These are phyloP conservation scores for Mythimna impura DNA, from an alignment of 2,888 invertebrate species.

Conservation along the genomic window DNA sequence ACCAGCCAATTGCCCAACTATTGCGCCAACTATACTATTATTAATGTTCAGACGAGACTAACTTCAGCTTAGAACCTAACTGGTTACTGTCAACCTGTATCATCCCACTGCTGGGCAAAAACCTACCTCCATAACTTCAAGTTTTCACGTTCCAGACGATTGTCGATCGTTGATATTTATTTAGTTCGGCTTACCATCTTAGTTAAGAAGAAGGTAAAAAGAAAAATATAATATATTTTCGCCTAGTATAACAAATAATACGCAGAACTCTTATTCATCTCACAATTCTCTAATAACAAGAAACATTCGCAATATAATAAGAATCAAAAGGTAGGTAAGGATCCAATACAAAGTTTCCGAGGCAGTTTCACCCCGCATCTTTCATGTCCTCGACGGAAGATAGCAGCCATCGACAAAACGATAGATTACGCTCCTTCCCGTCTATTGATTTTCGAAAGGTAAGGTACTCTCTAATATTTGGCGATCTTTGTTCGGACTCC, in stretches of 20 bases:
- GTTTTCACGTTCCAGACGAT: no score
- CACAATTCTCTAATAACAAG: conserved; percentile 37
- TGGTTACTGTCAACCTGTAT: background rate
- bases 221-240: background rate
- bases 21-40: no score
- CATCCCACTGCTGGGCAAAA: background rate
- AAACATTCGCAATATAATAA: conserved; percentile 40
- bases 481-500: conserved; percentile 49
- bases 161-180: background rate
- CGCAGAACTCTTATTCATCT: conserved; percentile 27
- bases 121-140: no score
- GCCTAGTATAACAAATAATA: background rate
- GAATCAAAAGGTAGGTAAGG: conserved; percentile 54
- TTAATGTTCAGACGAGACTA: background rate
- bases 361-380: conserved; percentile 60
- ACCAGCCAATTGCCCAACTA: no score
- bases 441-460: conserved; percentile 67
- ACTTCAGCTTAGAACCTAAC: background rate
- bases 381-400: conserved; percentile 65
- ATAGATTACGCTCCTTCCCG: conserved; percentile 64
- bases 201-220: background rate
- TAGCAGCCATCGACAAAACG: conserved; percentile 66
- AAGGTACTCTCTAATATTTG: conserved; percentile 54
- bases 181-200: background rate
- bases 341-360: conserved; percentile 63